phyloP scores from a whole-genome alignment of 1,140 invertebrate genomes.

The Tribolium castaneum region DNA sequence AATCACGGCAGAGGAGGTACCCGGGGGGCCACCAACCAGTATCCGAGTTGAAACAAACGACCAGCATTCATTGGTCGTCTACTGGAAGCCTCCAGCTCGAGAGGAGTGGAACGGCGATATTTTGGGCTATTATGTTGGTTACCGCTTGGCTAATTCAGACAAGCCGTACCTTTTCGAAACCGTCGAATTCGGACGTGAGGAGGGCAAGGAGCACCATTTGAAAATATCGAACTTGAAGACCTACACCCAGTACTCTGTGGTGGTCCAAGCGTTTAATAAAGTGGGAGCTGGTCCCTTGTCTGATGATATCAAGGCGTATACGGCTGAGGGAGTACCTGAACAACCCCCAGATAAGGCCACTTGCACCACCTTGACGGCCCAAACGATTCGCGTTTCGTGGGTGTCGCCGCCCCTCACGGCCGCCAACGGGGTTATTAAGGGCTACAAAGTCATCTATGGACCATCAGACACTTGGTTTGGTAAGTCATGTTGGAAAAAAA shows the following conservation, averaged over 20 bases:
- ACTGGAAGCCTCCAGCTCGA: constrained; percentile 91
- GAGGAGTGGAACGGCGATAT: constrained; percentile 95
- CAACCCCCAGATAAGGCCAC: constrained; percentile 92
- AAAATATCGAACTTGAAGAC: constrained; percentile 71
- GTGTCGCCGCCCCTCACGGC: constrained; percentile 88
- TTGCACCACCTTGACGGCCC: constrained; percentile 91
- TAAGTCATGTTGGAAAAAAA: constrained; percentile 66
- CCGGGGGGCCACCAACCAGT: constrained; percentile 83
- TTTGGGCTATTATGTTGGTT: constrained; percentile 90
- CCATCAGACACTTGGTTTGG: constrained; percentile 91
- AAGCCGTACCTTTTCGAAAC: constrained; percentile 93
- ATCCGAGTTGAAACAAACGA: constrained; percentile 92
- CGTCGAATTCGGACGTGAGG: constrained; percentile 91
- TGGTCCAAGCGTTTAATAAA: constrained; percentile 95
- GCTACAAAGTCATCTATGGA: constrained; percentile 96
- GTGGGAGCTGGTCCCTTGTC: constrained; percentile 92
- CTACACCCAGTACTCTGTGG: constrained; percentile 94
- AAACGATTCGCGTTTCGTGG: constrained; percentile 94
- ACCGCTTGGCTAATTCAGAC: constrained; percentile 88
- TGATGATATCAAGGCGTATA: constrained; percentile 89
- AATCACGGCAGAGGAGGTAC: constrained; percentile 95
- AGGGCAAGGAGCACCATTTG: constrained; percentile 88
- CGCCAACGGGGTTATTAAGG: constrained; percentile 94
- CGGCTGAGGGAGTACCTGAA: constrained; percentile 92
- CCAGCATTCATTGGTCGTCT: constrained; percentile 90